Evolutionary conservation across 2,888 invertebrate species (phyloP).

Genomic region (Drosophila pseudotakahashii): DNA sequence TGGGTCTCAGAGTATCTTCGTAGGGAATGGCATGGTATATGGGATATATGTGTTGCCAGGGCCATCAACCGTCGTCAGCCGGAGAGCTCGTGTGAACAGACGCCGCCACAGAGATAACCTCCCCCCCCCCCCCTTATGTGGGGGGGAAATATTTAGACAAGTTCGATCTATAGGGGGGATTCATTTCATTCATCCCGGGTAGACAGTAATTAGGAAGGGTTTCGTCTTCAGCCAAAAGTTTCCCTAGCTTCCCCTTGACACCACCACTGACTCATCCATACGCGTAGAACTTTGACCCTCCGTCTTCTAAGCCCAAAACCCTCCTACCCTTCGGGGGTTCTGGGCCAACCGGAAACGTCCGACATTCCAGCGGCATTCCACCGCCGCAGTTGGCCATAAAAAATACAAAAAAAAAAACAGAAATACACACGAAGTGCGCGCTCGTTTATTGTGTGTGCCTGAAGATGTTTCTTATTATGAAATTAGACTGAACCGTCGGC

Average conservation of each 20-base stretch:
- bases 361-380: slow-evolving; percentile 67
- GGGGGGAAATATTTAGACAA: slow-evolving; percentile 14
- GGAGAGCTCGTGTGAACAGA: slow-evolving; percentile 58
- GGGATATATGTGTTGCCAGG: not conserved
- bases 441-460: slow-evolving; percentile 52
- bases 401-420: slow-evolving; percentile 52
- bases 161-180: slow-evolving; percentile 19
- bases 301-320: not conserved
- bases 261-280: slow-evolving; percentile 50
- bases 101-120: slow-evolving; percentile 28
- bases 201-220: slow-evolving; percentile 68
- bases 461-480: slow-evolving; percentile 78
- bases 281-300: slow-evolving; percentile 17
- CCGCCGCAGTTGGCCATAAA: slow-evolving; percentile 58
- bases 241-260: slow-evolving; percentile 40
- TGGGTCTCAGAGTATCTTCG: not conserved
- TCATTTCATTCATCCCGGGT: slow-evolving; percentile 4
- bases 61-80: slow-evolving; percentile 16
- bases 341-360: slow-evolving; percentile 64
- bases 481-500: slow-evolving; percentile 71
- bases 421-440: slow-evolving; percentile 33
- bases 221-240: no score
- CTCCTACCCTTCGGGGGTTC: not conserved
- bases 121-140: not conserved
- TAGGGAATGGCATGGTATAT: not conserved